Evolutionary conservation across 2,797 vertebrate species (phyloP), one percentile per base, ranked within the genome.

Genomic region (Pipistrellus kuhlii): DNA sequence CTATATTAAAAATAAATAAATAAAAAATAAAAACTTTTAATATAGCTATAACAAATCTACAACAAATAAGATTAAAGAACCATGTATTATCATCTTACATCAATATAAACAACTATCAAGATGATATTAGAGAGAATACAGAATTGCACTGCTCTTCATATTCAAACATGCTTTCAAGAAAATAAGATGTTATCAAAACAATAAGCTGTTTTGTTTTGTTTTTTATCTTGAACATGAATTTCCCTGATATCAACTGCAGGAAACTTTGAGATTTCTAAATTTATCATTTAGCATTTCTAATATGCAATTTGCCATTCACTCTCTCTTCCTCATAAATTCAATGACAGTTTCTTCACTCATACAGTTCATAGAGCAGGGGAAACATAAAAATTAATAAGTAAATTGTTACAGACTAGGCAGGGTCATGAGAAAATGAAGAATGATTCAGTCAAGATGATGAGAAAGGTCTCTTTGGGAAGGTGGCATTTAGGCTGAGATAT

Each of bases 1-100:
- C 99, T 99, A 99, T 98, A 99, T 99, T 98, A 98, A 99, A 97
- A 99, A 97, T 4, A 55, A 57, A 25, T 9, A 44, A 59, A 59
- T 10, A 57, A 9, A 5, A 84, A 95, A 13, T 41, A 51, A 91
- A 68, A 95, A 87, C 0, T 15, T 80, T 93, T 90, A 76, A 72
- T 44, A 85, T 14, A 38, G 57, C 85, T 78, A 2, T 51, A 69
- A 77, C 21, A 90, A 93, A 89, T 53, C 64, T 82, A 51, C 53
- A 92, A 90, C 9, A 88, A 27, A 41, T 72, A 90, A 84, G 6
- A 88, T 69, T 82, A 72, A 72, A 95, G 9, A 90, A 18, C 9
- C 38, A 1, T 32, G 38, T 55, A 35, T 64, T 55, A 35, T 64
- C 75, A 78, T 14, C 20, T 80, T 80, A 84, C 83, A 20, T 82